Evolutionary conservation across 2,113 vertebrate species (phyloP).

Genomic region (Rafetus swinhoei): DNA sequence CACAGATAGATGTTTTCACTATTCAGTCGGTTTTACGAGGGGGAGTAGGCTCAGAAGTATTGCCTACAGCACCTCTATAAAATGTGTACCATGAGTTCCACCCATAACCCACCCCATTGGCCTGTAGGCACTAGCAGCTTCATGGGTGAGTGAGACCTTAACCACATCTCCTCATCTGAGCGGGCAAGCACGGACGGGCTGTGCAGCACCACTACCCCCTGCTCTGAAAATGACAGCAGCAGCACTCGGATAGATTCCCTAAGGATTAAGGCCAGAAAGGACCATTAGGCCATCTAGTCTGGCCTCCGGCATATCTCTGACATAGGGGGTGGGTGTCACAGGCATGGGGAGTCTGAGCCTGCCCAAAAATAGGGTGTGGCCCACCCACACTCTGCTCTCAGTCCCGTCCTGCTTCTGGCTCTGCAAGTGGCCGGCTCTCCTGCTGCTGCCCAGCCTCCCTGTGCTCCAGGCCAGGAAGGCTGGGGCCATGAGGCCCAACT

Average conservation of each 20-base stretch:
- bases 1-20: not conserved
- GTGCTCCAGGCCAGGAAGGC: too few relatives aligned
- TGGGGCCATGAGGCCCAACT: too few relatives aligned
- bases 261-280: too few relatives aligned
- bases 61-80: not conserved
- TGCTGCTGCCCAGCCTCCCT: too few relatives aligned
- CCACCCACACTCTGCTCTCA: too few relatives aligned
- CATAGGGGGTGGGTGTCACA: too few relatives aligned
- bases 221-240: not conserved
- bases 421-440: too few relatives aligned
- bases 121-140: not conserved
- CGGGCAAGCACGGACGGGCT: not conserved
- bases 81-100: not conserved
- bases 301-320: too few relatives aligned
- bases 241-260: not conserved
- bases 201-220: not conserved
- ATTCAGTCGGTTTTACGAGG: not conserved
- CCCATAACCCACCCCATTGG: rapidly evolving
- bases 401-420: too few relatives aligned
- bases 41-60: not conserved
- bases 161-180: rapidly evolving
- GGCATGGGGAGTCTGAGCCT: too few relatives aligned
- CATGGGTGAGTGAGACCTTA: not conserved
- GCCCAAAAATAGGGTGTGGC: too few relatives aligned
- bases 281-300: too few relatives aligned